Conservation (phyloP, 2,113 vertebrate species). For the Anarhynchus alexandrinus region DNA sequence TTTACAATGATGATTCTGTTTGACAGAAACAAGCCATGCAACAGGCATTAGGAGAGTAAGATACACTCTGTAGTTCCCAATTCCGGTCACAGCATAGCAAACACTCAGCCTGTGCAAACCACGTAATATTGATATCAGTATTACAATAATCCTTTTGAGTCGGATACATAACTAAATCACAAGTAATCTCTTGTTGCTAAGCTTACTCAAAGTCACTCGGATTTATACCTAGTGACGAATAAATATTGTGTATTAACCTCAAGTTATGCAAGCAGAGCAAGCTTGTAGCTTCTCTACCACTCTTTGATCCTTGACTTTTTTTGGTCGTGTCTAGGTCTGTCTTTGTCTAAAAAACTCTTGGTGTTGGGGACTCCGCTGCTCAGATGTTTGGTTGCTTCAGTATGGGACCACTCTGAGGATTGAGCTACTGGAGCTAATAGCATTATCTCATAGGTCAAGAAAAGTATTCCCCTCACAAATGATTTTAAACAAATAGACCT, state of each 20-base stretch:
- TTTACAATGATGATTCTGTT: not conserved
- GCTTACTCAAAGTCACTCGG: not conserved
- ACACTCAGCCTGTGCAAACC: not conserved
- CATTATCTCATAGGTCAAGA: not conserved
- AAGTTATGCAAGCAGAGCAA: not conserved
- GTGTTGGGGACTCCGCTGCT: not conserved
- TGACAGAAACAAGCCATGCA: not conserved
- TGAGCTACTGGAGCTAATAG: not conserved
- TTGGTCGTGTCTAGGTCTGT: not conserved
- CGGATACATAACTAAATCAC: not conserved
- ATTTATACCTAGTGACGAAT: not conserved
- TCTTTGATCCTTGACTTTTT: not conserved
- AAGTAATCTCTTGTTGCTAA: constrained; percentile 6
- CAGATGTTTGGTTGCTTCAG: not conserved
- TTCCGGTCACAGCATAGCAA: not conserved
- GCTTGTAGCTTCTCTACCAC: not conserved
- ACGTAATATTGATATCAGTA: not conserved
- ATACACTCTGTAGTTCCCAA: not conserved
- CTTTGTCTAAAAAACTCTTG: not conserved
- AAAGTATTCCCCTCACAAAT: not conserved
- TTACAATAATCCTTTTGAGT: constrained; percentile 44
- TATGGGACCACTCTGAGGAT: not conserved
- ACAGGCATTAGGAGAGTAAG: not conserved
- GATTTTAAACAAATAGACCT: not conserved
- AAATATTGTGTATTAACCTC: not conserved